These are phyloP conservation scores for Gallinago paraguaiae DNA, from an alignment of 2,113 vertebrate species.

Conservation along the genomic window DNA sequence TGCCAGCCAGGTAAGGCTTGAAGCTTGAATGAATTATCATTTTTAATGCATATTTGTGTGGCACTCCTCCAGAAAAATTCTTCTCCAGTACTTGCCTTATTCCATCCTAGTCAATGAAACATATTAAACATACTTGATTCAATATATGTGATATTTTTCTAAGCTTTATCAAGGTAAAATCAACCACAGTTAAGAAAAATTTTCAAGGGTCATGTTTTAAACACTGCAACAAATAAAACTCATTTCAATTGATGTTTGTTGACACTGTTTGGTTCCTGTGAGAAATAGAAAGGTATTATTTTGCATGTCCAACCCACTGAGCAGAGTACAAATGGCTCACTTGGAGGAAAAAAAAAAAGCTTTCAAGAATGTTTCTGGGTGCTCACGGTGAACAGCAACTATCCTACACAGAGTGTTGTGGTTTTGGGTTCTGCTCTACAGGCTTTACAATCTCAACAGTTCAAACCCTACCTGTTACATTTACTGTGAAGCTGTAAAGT, in stretches of 20 bases:
- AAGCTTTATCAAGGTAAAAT: background rate
- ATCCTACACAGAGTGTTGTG: accelerated
- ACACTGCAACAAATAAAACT: background rate
- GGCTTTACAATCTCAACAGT: background rate
- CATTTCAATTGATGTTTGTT: background rate
- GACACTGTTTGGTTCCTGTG: background rate
- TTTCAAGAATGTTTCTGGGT: background rate
- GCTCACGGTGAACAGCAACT: background rate
- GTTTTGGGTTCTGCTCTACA: background rate
- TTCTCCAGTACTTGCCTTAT: background rate
- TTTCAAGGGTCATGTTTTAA: background rate
- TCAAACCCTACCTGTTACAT: background rate
- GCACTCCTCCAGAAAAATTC: background rate
- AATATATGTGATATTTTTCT: background rate
- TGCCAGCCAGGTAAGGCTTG: background rate
- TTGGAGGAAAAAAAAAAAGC: background rate
- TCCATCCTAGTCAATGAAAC: background rate
- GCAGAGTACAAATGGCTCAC: background rate
- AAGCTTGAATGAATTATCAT: background rate
- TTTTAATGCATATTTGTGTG: background rate
- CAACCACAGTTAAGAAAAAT: background rate
- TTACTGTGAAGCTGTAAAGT: background rate
- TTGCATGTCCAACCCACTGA: background rate
- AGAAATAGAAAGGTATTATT: background rate
- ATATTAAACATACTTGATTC: background rate